These are phyloP conservation scores for Lycaon pictus DNA, from an alignment of 2,113 vertebrate genomes.

Conservation along the genomic window DNA sequence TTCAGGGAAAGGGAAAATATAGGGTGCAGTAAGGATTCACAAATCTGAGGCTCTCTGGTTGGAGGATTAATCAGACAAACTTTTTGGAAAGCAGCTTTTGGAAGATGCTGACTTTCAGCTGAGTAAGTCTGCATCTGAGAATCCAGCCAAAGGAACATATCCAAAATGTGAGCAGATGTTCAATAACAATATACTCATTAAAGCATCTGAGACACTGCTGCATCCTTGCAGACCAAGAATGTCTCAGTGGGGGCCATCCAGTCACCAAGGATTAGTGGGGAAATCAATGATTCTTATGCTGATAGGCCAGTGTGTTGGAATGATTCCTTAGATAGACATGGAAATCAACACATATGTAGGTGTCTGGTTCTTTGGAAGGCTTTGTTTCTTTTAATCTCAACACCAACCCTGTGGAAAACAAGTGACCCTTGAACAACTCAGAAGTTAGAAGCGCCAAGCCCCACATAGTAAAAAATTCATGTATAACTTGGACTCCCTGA, in stretches of 20 bases:
- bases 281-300: not conserved
- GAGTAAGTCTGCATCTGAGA: not conserved
- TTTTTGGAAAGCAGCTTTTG: not conserved
- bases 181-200: not conserved
- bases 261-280: not conserved
- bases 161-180: not conserved
- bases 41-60: not conserved
- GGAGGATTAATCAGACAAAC: not conserved
- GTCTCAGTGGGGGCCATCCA: not conserved
- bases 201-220: fast-evolving
- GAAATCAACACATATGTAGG: fast-evolving
- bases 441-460: not conserved
- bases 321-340: not conserved
- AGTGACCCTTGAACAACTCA: not conserved
- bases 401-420: not conserved
- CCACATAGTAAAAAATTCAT: not conserved
- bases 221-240: too few relatives aligned
- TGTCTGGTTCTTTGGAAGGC: not conserved
- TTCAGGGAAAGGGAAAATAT: not conserved
- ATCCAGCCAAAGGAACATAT: not conserved
- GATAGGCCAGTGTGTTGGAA: not conserved
- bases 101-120: not conserved
- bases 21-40: not conserved
- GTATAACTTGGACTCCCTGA: not conserved
- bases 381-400: not conserved